Conservation (phyloP, 2,113 vertebrate species). For the Peucedramus taeniatus region DNA sequence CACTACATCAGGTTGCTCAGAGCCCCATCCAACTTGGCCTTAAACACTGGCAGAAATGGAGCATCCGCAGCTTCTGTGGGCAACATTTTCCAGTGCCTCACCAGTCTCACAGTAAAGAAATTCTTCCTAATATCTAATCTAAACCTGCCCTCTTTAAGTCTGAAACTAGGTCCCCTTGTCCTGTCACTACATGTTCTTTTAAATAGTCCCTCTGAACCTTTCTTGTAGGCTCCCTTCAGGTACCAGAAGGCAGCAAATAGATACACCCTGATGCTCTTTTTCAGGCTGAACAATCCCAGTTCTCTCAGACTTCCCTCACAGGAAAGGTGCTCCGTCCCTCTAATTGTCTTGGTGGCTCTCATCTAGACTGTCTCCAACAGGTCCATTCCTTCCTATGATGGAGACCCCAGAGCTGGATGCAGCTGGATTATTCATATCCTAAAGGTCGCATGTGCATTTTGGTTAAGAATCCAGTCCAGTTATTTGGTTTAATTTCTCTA, state of each 20-base stretch:
- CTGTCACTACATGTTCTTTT: background rate
- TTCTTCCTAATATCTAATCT: background rate
- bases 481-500: background rate
- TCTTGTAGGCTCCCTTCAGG: background rate
- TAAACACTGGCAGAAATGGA: background rate
- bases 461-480: background rate
- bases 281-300: background rate
- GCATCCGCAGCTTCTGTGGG: background rate
- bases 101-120: background rate
- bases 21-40: background rate
- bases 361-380: background rate
- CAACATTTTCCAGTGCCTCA: background rate
- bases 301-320: background rate
- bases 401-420: no score
- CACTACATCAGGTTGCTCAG: background rate
- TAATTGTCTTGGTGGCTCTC: background rate
- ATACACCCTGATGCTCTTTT: background rate
- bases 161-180: background rate
- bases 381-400: background rate
- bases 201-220: background rate
- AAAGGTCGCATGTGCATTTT: accelerated
- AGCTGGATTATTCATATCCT: background rate
- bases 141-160: background rate
- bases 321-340: background rate
- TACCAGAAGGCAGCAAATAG: background rate